Base-by-base conservation (phyloP, 2,113 vertebrate species). In the Cyanoderma ruficeps region DNA sequence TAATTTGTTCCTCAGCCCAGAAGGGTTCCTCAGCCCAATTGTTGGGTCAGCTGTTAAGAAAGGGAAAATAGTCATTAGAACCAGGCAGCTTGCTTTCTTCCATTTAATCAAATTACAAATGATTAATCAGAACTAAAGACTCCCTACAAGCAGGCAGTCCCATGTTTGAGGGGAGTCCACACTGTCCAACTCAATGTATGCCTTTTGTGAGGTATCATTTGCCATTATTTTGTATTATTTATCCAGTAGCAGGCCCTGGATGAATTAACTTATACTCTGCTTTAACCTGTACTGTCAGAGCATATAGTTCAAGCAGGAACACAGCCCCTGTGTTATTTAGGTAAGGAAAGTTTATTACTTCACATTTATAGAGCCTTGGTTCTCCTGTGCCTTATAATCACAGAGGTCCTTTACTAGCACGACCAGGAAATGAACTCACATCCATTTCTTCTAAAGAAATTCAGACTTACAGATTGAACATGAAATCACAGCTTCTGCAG, bases 71-170 rank as follows among this genome's bases (percentile, higher is more conserved):
- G 50, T 80, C 35, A 60, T 89, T 86, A 93, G 52, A 49, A 89
- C 42, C 67, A 82, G 60, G 44, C 52, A 87, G 39, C 35, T 85
- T 92, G 28, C 41, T 85, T 93, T 79, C 78, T 89, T 80, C 84
- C 50, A 76, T 95, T 95, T 96, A 84, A 72, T 94, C 77, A 72
- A 37, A 89, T 91, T 63, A 76, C 74, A 93, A 89, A 82, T 25
- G 41, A 63, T 91, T 72, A 77, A 95, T 88, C 78, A 95, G 92
- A 93, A 23, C 37, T 31, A 22, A 76, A 88, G 44, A 3, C 22
- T 81, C 80, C 37, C 47, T 50, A 27, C 0, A 2, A 65, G 44
- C 37, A 81, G 50, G 68, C 76, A 83, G n/a, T n/a, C 80, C 50
- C 6, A 1, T 41, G 11, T 64, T 28, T 76, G 68, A 63, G 49